Percentiles rank a stretch among this genome's conserved stretches.
Conservation (phyloP, 2,113 vertebrate species). For the Channa argus region DNA sequence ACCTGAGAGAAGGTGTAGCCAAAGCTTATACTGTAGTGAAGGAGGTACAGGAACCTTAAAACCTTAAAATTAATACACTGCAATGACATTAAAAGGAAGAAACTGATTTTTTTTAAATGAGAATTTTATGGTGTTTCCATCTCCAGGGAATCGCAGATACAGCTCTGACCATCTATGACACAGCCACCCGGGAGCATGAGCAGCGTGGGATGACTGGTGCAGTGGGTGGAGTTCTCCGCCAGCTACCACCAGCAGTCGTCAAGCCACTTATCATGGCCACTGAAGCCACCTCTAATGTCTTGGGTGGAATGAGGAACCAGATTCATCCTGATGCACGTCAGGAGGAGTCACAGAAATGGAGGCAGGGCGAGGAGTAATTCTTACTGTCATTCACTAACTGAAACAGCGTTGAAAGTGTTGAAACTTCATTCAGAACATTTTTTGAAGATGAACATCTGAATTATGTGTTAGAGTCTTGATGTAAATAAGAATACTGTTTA, state of each 20-base stretch:
- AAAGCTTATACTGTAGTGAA: slow-evolving; percentile 98
- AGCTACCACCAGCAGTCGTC: slow-evolving; percentile 95
- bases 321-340: slow-evolving; percentile 96
- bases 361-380: slow-evolving; percentile 88
- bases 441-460: slow-evolving; percentile 18
- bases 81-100: not conserved
- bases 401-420: slow-evolving; percentile 29
- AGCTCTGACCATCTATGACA: slow-evolving; percentile 95
- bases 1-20: slow-evolving; percentile 96
- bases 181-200: slow-evolving; percentile 95
- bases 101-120: not conserved
- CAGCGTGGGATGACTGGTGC: slow-evolving; percentile 96
- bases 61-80: not conserved
- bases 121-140: slow-evolving; percentile 8
- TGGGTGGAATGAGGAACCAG: slow-evolving; percentile 98
- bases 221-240: slow-evolving; percentile 95
- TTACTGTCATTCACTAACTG: slow-evolving; percentile 1
- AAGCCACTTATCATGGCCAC: slow-evolving; percentile 97
- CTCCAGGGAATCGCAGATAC: slow-evolving; percentile 94
- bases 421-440: slow-evolving; percentile 8
- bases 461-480: slow-evolving; percentile 36
- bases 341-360: slow-evolving; percentile 98
- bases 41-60: slow-evolving; percentile 84
- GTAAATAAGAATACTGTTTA: slow-evolving; percentile 62
- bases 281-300: slow-evolving; percentile 95